Base-by-base conservation (phyloP, 2,113 vertebrate species). In the Misgurnus anguillicaudatus region DNA sequence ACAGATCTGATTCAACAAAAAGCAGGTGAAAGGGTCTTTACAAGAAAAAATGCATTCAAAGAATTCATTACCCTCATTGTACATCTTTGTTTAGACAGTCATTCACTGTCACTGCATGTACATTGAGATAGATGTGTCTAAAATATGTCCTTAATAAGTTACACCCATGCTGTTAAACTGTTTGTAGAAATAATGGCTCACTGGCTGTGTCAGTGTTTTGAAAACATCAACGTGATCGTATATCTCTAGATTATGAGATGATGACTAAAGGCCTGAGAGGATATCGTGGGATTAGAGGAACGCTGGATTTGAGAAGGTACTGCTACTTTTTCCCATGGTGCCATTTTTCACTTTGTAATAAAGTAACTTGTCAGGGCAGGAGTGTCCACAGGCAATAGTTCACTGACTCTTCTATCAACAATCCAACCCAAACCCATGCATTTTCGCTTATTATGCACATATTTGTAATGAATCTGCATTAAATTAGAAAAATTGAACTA, bases 1-100 rank as follows among this genome's bases (percentile, higher is more conserved):
- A 61, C 75, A 60, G 60, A 78, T 62, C 39, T 62, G 70, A 66
- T 60, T 51, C 64, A 47, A 41, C 14, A 80, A 31, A 36, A 69
- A 61, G 84, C 78, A 82, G 84, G 81, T 83, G 75, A 81, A 75
- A 77, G 84, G 63, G 41, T 24, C 60, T 85, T 71, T 13, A 51
- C 48, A 41, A 36, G 31, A 62, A 41, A 74, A 17, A 31, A 61
- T 38, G 39, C 38, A 74, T 55, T 47, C n/a, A 72, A 67, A 19
- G 6, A 6, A 6, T 19, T n/a, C 47, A 11, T 17, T 16, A 47
- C 31, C 48, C 66, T 73, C 70, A 8, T 71, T 62, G 71, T 62
- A 31, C 9, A 9, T 74, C 57, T 74, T 61, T 74, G 57, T 45
- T 74, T 74, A 39, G 48, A 53, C 69, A 31, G 60, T 16, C 58